Base-by-base conservation (phyloP, 2,888 invertebrate genomes). In the Polymixis flavicincta region DNA sequence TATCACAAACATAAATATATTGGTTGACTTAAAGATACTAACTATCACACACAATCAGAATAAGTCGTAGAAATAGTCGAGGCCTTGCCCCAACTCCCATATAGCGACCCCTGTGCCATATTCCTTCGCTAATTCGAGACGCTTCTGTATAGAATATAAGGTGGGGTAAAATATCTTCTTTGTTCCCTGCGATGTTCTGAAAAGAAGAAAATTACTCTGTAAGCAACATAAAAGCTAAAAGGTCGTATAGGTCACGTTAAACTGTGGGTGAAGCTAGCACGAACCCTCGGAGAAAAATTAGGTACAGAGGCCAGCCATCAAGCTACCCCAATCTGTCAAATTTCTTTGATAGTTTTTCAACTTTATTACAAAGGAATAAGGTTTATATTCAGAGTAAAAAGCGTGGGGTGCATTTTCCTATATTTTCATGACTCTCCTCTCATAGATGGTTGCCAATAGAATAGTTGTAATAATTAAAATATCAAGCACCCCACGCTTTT, bases 81-180 rank as follows among this genome's bases (percentile, higher is more conserved):
- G 96, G 37, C 99, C 99, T 95, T 99, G 99, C 0, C 99, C 99
- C n/a, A 99, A 94, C 92, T 99, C 99, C 99, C 99, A 99, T 88
- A 99, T 98, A 0, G 99, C 98, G 63, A 99, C 96, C 0, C 99
- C 99, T 5, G 98, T 98, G 14, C 98, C 98, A 70, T 98, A 96
- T 91, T 98, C 97, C 75, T 97, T 95, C 0, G 99, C 98, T 66
- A 99, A 95, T 76, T 98, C 97, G 25, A 99, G 95, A 84, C 99
- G 97, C 91, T 97, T 97, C 82, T 98, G 97, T 84, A 99, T 97
- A 0, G 99, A 99, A 90, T 97, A 97, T n/a, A 99, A 94, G 0
- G 99, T 98, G 7, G 99, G 99, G 95, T 98, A 99, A 93, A 98
- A 99, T 54, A 99, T 97, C 83, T 98, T 97, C 91, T 98, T 98